These are phyloP conservation scores for Rhizomys pruinosus DNA, from an alignment of 2,113 vertebrate species.

Conservation along the genomic window DNA sequence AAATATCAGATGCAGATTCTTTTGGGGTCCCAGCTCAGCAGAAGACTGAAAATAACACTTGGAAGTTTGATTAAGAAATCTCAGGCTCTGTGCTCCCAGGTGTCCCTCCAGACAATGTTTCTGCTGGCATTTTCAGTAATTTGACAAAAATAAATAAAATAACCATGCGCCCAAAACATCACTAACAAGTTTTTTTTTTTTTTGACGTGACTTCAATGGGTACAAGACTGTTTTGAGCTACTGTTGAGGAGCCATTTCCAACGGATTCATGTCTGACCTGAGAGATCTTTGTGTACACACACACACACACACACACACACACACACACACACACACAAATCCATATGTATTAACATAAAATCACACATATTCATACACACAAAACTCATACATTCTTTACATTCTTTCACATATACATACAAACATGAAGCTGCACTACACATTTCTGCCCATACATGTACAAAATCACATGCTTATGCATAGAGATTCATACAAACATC, in stretches of 20 bases:
- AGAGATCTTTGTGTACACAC: neutral
- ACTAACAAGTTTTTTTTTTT: neutral
- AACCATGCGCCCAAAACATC: neutral
- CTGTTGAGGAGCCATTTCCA: neutral
- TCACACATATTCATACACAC: neutral
- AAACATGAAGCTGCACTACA: neutral
- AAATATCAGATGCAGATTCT: conserved; percentile 87
- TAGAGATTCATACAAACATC: neutral
- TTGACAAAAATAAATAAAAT: neutral
- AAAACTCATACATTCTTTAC: neutral
- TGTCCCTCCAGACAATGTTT: conserved; percentile 74
- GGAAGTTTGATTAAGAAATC: conserved; percentile 86
- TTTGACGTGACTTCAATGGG: too few relatives aligned
- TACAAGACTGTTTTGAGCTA: neutral
- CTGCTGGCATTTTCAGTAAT: conserved; percentile 64
- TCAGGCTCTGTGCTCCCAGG: conserved; percentile 34
- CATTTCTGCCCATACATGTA: neutral
- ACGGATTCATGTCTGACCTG: neutral
- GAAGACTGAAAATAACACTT: conserved; percentile 83
- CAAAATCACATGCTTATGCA: neutral
- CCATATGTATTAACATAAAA: neutral
- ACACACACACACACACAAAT: too few relatives aligned
- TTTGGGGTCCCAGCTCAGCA: conserved; percentile 80
- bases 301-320: neutral
- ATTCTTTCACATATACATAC: neutral